Conservation (phyloP, 1,140 invertebrate species). For the Meloidogyne exigua region DNA sequence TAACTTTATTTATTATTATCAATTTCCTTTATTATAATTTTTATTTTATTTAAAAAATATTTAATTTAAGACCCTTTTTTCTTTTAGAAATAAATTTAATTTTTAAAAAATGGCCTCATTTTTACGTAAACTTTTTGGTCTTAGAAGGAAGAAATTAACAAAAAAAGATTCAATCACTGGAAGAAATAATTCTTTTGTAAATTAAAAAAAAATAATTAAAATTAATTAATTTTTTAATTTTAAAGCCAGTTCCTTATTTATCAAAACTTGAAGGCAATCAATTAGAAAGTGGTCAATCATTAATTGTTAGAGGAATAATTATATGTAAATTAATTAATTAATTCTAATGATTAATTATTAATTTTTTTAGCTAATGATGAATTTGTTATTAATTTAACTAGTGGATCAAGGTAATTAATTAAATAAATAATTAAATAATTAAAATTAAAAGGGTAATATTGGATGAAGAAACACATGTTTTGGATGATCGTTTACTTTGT, state of each 20-base stretch:
- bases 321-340: slow-evolving; percentile 41
- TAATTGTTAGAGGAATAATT: slow-evolving; percentile 60
- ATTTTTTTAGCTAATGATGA: slow-evolving; percentile 46
- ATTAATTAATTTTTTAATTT: background rate
- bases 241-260: slow-evolving; percentile 59
- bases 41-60: background rate
- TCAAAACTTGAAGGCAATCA: slow-evolving; percentile 60
- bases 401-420: slow-evolving; percentile 44
- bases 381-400: slow-evolving; percentile 60
- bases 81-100: too few species aligned
- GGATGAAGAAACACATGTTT: slow-evolving; percentile 50
- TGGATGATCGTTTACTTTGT: slow-evolving; percentile 60
- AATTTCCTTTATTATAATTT: background rate
- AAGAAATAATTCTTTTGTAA: slow-evolving; percentile 59
- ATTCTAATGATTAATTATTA: background rate
- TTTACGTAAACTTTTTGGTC: slow-evolving; percentile 24
- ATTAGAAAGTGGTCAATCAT: slow-evolving; percentile 59
- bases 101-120: slow-evolving; percentile 14
- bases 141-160: slow-evolving; percentile 34
- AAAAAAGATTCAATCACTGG: slow-evolving; percentile 63
- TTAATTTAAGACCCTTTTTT: background rate
- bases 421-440: too few species aligned
- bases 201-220: slow-evolving; percentile 28
- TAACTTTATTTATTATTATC: too few species aligned
- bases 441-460: slow-evolving; percentile 48